Conservation (phyloP, 2,113 vertebrate species). For the Daboia siamensis region DNA sequence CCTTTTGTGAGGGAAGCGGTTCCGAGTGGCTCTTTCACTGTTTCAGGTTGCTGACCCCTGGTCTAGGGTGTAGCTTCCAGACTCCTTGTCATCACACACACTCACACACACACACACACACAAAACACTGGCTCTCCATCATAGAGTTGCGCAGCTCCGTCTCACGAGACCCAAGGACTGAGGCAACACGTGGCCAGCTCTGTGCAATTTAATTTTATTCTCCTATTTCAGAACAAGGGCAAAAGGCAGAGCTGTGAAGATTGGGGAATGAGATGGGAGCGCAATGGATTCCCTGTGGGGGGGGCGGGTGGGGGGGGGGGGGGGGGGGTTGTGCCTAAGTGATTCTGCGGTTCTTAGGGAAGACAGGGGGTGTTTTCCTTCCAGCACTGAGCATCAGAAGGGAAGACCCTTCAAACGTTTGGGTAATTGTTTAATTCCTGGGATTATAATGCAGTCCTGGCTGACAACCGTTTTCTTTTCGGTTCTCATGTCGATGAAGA, state of each 20-base stretch:
- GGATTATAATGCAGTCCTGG: fast-evolving
- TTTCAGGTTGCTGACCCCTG: too few relatives aligned
- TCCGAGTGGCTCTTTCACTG: too few relatives aligned
- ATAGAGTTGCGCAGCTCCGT: background rate
- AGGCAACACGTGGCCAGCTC: background rate
- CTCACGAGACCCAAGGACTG: background rate
- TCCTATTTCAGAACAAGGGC: background rate
- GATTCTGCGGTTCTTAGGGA: background rate
- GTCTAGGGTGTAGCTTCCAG: background rate
- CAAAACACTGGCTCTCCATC: background rate
- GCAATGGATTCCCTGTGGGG: background rate
- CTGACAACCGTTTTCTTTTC: fast-evolving
- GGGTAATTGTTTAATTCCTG: fast-evolving
- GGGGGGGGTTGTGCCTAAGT: background rate
- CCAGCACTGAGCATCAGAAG: background rate
- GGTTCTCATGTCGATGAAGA: background rate
- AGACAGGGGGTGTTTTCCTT: background rate
- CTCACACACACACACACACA: too few relatives aligned
- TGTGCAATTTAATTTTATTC: background rate
- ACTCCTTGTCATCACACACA: background rate
- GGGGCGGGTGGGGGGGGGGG: background rate
- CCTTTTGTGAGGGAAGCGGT: too few relatives aligned
- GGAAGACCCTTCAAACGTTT: background rate
- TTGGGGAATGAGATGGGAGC: background rate
- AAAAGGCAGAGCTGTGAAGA: background rate